Conservation (phyloP, 2,888 invertebrate species). For the Poecilus cupreus region DNA sequence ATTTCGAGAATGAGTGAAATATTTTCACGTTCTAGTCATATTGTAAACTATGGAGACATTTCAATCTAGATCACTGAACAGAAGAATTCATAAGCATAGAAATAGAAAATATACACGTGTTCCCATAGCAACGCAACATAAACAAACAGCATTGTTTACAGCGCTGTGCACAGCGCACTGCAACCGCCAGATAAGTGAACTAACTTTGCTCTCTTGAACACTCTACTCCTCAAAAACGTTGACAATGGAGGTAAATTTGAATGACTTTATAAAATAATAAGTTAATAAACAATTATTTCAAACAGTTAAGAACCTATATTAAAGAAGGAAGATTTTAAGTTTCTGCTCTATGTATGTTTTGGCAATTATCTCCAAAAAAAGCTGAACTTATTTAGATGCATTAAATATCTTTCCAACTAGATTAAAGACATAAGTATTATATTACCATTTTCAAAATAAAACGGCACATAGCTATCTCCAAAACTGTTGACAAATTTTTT, state of each 20-base stretch:
- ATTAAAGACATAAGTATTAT: too few relatives aligned
- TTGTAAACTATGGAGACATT: constrained; percentile 1
- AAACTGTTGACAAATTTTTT: too few relatives aligned
- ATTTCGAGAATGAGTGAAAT: constrained; percentile 22
- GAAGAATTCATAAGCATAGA: constrained; percentile 38
- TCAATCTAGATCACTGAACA: constrained; percentile 42
- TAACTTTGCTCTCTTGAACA: background rate
- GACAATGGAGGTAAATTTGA: background rate
- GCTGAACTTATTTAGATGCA: too few relatives aligned
- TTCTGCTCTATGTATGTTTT: too few relatives aligned
- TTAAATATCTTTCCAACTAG: too few relatives aligned
- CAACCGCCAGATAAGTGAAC: background rate
- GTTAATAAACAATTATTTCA: too few relatives aligned
- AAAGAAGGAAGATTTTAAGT: too few relatives aligned
- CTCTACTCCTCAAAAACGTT: background rate
- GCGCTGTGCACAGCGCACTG: background rate
- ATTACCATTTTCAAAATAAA: too few relatives aligned
- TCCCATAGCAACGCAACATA: constrained; percentile 34
- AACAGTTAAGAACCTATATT: too few relatives aligned
- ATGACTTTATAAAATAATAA: background rate
- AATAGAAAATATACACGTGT: constrained; percentile 36
- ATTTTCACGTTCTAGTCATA: constrained; percentile 32
- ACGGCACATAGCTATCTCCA: too few relatives aligned
- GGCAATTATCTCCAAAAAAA: too few relatives aligned
- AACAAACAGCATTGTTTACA: constrained; percentile 29